Evolutionary conservation across 2,888 invertebrate genomes (phyloP), one percentile per base, ranked within the genome.

Genomic region (Zeuzera pyrina): DNA sequence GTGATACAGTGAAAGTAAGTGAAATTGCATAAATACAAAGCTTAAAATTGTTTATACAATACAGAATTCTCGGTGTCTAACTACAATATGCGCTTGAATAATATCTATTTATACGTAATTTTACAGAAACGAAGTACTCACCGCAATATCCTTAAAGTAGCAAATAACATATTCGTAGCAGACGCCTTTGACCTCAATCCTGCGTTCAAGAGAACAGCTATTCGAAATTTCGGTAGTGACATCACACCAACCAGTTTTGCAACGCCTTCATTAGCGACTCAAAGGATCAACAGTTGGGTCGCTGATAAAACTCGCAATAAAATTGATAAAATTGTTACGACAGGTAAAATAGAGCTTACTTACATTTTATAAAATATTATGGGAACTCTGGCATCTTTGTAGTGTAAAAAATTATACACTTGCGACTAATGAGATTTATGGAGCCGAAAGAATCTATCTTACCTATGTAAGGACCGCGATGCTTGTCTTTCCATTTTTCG

Each of bases 251-350:
- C 85, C 0, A 85, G 87, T 58, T 91, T 91, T 43, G 42, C 34
- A 0, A 61, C 73, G 7, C 54, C 86, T 1, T 45, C 68, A 0
- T 56, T 59, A 14, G 81, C 89, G 3, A 85, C 85, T 1, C 43
- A 63, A 2, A 57, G 56, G 11, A 91, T 95, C 30, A 95, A 95
- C 56, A 54, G 69, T 3, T 95, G 93, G 91, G 89, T 92, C 1
- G 83, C 86, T 30, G 68, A 79, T 4, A 68, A 88, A 30, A 94
- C 95, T 0, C 76, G 87, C 19, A 85, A 88, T 14, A 88, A 87
- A 49, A 91, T 95, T 13, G 67, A 83, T 15, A 76, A 88, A 32
- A 57, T 91, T 12, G 60, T 89, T 15, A 48, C 68, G 3, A 73
- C 86, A 55, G 87, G 90, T 90, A 73, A 42, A 42, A 10, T 19